Evolutionary conservation across 2,797 vertebrate species (phyloP), one percentile per base, ranked within the genome.

Genomic region (Anisognathus igniventris): DNA sequence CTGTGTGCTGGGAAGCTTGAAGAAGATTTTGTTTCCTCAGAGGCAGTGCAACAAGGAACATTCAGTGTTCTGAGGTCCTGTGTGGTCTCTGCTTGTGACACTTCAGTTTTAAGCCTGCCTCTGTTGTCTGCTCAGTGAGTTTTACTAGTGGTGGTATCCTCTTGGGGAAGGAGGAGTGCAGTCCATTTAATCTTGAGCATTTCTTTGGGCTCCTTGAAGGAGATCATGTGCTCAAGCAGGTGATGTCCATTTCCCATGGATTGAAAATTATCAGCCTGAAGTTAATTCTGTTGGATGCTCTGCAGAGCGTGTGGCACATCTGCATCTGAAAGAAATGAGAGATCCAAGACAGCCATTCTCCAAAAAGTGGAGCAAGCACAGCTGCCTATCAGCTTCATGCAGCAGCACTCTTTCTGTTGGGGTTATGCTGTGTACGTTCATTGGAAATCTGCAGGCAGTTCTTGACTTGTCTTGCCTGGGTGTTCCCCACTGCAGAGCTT

Each of bases 391-490:
- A n/a, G 1, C 48, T 57, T 57, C 5, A 10, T 33, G 5, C 54
- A 72, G 51, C 53, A 58, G 27, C 24, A 12, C 14, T 71, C 20
- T 19, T 48, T 58, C 17, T 66, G 12, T 27, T 40, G 7, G 28
- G 25, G 4, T 67, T 82, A 2, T n/a, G 27, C 45, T 67, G 37
- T 30, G 10, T 67, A 22, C 6, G 0, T 30, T 60, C 53, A 11
- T 31, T 78, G 42, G 47, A 83, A 72, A 80, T 22, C 30, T n/a
- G 44, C 66, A 73, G 65, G 75, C 75, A 75, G 44, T 58, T 80
- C 44, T 72, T 83, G 73, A 75, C 81, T 89, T 93, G 81, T 39
- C 42, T 88, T 37, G 68, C 0, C 42, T 74, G 85, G 78, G 45
- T 65, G 57, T 88, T 77, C 15, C 57, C 57, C 51, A 31, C 60